phyloP scores from a whole-genome alignment of 2,113 vertebrate genomes.

The Alouatta palliata region DNA sequence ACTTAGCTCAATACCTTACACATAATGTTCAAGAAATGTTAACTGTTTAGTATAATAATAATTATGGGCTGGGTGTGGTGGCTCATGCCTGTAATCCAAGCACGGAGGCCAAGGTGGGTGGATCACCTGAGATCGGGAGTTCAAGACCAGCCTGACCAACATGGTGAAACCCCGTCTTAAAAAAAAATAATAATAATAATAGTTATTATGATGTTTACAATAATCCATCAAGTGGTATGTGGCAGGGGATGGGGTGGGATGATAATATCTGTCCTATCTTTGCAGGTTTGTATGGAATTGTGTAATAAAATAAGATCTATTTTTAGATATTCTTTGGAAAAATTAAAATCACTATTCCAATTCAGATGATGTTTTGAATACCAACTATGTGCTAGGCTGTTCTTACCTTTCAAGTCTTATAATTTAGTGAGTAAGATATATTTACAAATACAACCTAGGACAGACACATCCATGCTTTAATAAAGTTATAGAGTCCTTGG shows the following conservation, averaged over 20 bases:
- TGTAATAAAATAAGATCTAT: conserved; percentile 9
- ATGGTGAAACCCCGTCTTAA: too few species aligned
- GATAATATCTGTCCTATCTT: background rate
- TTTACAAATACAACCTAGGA: background rate
- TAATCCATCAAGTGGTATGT: background rate
- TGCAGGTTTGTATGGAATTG: background rate
- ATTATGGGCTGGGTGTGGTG: background rate
- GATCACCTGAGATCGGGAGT: too few species aligned
- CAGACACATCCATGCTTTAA: background rate
- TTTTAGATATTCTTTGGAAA: conserved; percentile 20
- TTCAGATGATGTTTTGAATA: conserved; percentile 5
- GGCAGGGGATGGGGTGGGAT: background rate
- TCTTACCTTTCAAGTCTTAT: background rate
- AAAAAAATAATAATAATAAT: background rate
- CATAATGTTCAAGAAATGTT: conserved; percentile 20
- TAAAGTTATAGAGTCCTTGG: background rate
- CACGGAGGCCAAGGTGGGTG: too few species aligned
- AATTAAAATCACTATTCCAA: conserved; percentile 34
- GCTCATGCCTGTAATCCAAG: too few species aligned
- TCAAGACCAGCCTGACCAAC: too few species aligned
- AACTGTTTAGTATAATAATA: conserved; percentile 18
- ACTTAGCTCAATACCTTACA: background rate
- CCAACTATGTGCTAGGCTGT: background rate
- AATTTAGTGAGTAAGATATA: conserved; percentile 2
- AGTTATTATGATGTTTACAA: background rate